Evolutionary conservation across 64 coral and sea anemone genomes (phyloP).

Genomic region (Acropora yongei): DNA sequence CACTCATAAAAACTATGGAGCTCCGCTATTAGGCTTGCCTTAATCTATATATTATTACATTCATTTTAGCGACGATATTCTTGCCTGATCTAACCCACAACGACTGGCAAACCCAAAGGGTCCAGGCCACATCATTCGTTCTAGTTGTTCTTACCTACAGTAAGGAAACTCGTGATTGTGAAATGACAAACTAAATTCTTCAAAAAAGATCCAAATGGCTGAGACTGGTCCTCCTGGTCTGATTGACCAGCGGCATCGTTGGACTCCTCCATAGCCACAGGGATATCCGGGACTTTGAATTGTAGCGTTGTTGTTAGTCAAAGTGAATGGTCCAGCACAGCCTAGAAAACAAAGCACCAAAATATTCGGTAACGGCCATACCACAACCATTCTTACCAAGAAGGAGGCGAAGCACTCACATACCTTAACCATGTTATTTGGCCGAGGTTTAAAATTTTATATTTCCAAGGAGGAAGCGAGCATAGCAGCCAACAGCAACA

Average conservation of each 20-base stretch:
- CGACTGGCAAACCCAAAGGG: too few species aligned
- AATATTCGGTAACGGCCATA: background rate
- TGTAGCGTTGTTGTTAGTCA: slow-evolving; percentile 9
- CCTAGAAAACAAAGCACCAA: background rate
- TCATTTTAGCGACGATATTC: too few species aligned
- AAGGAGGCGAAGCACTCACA: too few species aligned
- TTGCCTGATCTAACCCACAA: too few species aligned
- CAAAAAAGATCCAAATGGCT: background rate
- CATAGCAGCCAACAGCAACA: too few species aligned
- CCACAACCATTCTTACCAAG: background rate
- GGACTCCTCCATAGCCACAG: background rate
- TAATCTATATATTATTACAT: too few species aligned
- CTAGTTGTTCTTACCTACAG: background rate
- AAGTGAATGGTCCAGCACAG: background rate
- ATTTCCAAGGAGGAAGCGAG: too few species aligned
- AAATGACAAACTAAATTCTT: background rate
- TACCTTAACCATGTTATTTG: too few species aligned
- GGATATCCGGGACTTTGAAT: slow-evolving; percentile 8
- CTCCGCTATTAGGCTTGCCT: too few species aligned
- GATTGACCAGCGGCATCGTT: background rate
- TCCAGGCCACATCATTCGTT: background rate
- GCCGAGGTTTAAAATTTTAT: too few species aligned
- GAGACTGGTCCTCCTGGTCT: background rate
- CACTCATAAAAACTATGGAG: too few species aligned
- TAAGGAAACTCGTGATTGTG: background rate